A percentile compares a stretch with the other conserved stretches of the same genome.
phyloP scores from a whole-genome alignment of 1,140 invertebrate species.

The Papilio dardanus region DNA sequence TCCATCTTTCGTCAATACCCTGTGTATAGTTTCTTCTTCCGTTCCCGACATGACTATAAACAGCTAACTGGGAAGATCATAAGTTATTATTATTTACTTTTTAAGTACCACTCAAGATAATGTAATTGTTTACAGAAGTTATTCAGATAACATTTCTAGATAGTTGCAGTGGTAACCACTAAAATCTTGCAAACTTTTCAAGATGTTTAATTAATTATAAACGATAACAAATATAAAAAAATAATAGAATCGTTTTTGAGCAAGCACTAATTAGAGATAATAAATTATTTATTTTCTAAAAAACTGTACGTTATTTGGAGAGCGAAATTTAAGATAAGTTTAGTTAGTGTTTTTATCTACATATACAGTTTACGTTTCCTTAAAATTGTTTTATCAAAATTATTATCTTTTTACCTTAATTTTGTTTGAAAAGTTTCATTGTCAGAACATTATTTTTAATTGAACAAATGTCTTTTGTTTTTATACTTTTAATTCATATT shows the following conservation, averaged over 20 bases:
- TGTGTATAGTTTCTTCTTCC: constrained; percentile 50
- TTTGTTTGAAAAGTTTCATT: not conserved
- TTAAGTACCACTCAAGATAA: not conserved
- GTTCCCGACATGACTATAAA: constrained; percentile 39
- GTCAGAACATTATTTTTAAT: not conserved
- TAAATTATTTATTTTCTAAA: not conserved
- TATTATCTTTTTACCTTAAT: not conserved
- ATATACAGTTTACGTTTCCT: not conserved
- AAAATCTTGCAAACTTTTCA: not conserved
- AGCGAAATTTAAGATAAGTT: too few relatives aligned
- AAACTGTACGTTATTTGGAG: not conserved
- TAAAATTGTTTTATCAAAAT: not conserved
- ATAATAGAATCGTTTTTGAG: not conserved
- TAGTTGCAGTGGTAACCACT: not conserved
- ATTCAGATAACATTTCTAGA: not conserved
- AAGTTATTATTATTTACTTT: not conserved
- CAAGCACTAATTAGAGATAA: not conserved
- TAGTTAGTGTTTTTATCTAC: too few relatives aligned
- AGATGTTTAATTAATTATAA: not conserved
- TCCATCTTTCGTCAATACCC: constrained; percentile 56
- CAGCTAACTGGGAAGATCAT: not conserved
- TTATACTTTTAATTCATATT: not conserved
- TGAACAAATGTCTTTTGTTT: not conserved
- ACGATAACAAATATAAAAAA: not conserved
- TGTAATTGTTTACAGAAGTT: not conserved